Evolutionary conservation across 1,140 invertebrate species (phyloP).

Genomic region (Calycopis cecrops): DNA sequence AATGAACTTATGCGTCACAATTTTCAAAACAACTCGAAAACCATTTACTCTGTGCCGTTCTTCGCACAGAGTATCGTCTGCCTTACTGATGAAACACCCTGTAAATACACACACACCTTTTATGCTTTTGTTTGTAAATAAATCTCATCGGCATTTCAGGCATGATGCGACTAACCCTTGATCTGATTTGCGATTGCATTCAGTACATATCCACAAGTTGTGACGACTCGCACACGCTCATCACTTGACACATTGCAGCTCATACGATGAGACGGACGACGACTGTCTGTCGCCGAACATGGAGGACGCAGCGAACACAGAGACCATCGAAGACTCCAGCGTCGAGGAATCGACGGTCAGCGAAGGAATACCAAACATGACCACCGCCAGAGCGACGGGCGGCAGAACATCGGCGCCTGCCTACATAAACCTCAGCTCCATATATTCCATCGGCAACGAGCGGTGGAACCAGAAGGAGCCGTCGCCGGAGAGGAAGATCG

Average conservation of each 20-base stretch:
- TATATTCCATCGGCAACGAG: constrained; percentile 61
- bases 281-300: constrained; percentile 79
- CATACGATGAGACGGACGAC: constrained; percentile 80
- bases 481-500: constrained; percentile 49
- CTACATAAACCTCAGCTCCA: constrained; percentile 68
- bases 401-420: constrained; percentile 30
- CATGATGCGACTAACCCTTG: constrained; percentile 67
- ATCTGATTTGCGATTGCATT: constrained; percentile 56
- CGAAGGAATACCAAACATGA: constrained; percentile 33
- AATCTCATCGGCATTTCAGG: constrained; percentile 49
- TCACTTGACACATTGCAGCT: constrained; percentile 62
- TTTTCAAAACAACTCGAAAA: too few relatives aligned
- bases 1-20: too few relatives aligned
- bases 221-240: constrained; percentile 12
- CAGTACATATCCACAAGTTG: constrained; percentile 56
- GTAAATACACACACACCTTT: constrained; percentile 42
- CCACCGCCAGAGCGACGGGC: constrained; percentile 18
- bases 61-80: constrained; percentile 45
- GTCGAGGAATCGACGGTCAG: constrained; percentile 60
- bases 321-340: constrained; percentile 69
- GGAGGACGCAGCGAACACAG: constrained; percentile 75
- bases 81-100: constrained; percentile 69
- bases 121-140: constrained; percentile 67
- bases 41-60: too few relatives aligned
- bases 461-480: constrained; percentile 50